These are phyloP conservation scores for Mycalesis mineus DNA, from an alignment of 2,888 invertebrate genomes.

Conservation along the genomic window DNA sequence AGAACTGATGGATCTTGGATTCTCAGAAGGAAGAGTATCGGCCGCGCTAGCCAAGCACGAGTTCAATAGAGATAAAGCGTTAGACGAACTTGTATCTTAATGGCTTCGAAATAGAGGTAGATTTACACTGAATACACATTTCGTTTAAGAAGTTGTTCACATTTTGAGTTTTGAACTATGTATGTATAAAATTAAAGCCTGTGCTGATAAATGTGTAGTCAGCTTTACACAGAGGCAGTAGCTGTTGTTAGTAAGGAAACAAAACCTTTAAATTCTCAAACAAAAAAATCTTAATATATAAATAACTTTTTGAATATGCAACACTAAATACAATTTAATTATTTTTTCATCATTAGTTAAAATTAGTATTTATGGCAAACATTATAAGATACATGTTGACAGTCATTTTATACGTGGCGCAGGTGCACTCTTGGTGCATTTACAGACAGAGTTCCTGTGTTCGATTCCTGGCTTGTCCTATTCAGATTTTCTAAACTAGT, in stretches of 20 bases:
- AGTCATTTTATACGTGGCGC: too few species aligned
- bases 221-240: background rate
- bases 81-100: slow-evolving; percentile 89
- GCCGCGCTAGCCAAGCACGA: slow-evolving; percentile 85
- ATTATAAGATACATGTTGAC: too few species aligned
- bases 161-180: background rate
- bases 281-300: too few species aligned
- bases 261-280: too few species aligned
- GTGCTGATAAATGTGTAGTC: background rate
- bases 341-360: too few species aligned
- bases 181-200: background rate
- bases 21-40: slow-evolving; percentile 85
- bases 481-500: too few species aligned
- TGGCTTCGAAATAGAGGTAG: background rate
- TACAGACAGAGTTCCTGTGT: too few species aligned
- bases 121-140: background rate
- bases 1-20: slow-evolving; percentile 89
- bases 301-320: too few species aligned
- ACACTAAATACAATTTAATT: too few species aligned
- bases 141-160: background rate
- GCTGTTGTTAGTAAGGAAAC: background rate
- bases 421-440: too few species aligned
- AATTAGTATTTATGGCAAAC: too few species aligned
- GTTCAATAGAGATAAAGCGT: slow-evolving; percentile 90
- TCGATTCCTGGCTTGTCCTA: too few species aligned